Evolutionary conservation across 1,140 invertebrate species (phyloP).

Genomic region (Temnothorax curvispinosus): DNA sequence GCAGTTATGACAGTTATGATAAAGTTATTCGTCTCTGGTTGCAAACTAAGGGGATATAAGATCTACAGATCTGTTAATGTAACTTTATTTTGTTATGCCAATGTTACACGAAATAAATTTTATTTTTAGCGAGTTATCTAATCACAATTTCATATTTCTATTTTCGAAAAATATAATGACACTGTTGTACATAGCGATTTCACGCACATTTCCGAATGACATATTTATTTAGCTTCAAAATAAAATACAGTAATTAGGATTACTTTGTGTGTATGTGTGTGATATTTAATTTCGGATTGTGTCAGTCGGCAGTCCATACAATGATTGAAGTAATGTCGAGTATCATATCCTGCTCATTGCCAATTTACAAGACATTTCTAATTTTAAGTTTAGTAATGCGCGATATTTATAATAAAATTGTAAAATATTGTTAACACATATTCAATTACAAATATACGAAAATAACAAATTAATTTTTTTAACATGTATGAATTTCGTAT

Average conservation of each 20-base stretch:
- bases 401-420: background rate
- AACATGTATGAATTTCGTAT: constrained; percentile 2
- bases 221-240: constrained; percentile 65
- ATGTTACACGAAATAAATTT: constrained; percentile 78
- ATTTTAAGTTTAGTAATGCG: background rate
- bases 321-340: constrained; percentile 73
- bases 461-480: background rate
- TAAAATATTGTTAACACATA: background rate
- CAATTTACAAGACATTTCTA: constrained; percentile 68
- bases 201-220: constrained; percentile 61
- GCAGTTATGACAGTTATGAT: background rate
- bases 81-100: constrained; percentile 81
- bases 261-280: constrained; percentile 66
- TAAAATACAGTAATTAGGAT: constrained; percentile 70
- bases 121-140: constrained; percentile 61
- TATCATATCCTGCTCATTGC: constrained; percentile 70
- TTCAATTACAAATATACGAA: constrained; percentile 10
- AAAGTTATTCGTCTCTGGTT: constrained; percentile 37
- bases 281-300: constrained; percentile 74
- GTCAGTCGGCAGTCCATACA: constrained; percentile 81
- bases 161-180: constrained; percentile 75
- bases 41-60: background rate
- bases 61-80: constrained; percentile 67
- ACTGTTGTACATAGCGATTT: constrained; percentile 59
- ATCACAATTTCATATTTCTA: constrained; percentile 69